Evolutionary conservation across 2,888 invertebrate genomes (phyloP).

Genomic region (Xestia ashworthii): DNA sequence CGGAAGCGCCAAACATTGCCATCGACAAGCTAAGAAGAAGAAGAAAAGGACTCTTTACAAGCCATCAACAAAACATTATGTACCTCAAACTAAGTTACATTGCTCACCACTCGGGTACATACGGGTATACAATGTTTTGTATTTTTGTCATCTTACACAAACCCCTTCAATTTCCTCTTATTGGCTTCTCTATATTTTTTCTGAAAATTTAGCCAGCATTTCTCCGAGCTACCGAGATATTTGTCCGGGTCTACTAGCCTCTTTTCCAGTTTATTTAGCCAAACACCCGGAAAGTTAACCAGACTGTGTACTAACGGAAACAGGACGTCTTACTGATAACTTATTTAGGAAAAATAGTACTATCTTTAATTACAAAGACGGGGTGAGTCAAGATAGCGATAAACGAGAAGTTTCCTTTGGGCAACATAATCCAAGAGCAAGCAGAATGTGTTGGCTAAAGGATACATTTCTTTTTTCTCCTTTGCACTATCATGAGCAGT

Average conservation of each 20-base stretch:
- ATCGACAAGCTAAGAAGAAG: too few species aligned
- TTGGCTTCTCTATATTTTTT: constrained; percentile 11
- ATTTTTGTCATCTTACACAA: background rate
- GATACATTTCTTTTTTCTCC: background rate
- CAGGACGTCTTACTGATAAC: constrained; percentile 25
- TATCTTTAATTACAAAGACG: constrained; percentile 49
- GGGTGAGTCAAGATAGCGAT: constrained; percentile 18
- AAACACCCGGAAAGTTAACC: constrained; percentile 37
- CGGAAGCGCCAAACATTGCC: too few species aligned
- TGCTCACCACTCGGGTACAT: too few species aligned
- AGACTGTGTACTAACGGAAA: constrained; percentile 19
- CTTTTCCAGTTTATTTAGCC: constrained; percentile 28
- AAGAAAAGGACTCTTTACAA: too few species aligned
- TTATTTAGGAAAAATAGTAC: constrained; percentile 37
- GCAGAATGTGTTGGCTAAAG: background rate
- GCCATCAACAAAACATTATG: too few species aligned
- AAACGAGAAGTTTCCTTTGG: constrained; percentile 20
- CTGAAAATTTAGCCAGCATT: constrained; percentile 11
- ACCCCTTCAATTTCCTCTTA: constrained; percentile 30
- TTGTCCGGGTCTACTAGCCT: constrained; percentile 12
- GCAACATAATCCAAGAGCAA: constrained; percentile 13
- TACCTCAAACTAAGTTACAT: too few species aligned
- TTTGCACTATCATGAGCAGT: background rate
- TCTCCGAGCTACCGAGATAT: constrained; percentile 1
- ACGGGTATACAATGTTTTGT: constrained; percentile 17